Conservation (phyloP, 2,797 vertebrate species). For the Premnoplex brunnescens region DNA sequence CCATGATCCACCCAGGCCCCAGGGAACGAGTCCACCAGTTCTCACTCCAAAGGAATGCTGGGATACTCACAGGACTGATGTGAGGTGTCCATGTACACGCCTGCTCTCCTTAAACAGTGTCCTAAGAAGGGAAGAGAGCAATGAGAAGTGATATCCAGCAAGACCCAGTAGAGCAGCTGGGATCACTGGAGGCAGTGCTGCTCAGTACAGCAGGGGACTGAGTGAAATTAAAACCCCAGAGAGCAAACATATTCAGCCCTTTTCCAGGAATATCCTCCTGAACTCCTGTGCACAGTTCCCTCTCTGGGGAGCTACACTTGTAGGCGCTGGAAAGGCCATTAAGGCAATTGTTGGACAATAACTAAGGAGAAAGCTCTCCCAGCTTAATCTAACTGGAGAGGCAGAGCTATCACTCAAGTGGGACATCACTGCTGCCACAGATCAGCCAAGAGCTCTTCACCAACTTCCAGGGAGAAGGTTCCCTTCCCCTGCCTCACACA, state of each 20-base stretch:
- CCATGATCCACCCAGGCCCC: slow-evolving; percentile 42
- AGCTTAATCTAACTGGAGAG: neutral
- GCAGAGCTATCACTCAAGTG: neutral
- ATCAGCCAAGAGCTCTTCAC: neutral
- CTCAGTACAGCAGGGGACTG: slow-evolving; percentile 12
- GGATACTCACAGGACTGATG: slow-evolving; percentile 84
- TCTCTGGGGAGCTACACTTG: neutral
- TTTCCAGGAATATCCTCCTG: neutral
- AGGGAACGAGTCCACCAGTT: slow-evolving; percentile 37
- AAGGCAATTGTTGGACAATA: neutral
- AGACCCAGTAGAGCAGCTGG: slow-evolving; percentile 64
- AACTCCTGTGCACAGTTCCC: neutral
- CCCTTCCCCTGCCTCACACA: neutral
- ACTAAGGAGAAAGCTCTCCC: neutral
- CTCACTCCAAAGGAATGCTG: slow-evolving; percentile 19
- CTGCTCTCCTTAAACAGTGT: slow-evolving; percentile 88
- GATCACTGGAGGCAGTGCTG: slow-evolving; percentile 65
- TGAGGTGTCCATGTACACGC: slow-evolving; percentile 80
- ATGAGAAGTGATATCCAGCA: slow-evolving; percentile 57
- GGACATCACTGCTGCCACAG: neutral
- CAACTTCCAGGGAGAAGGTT: neutral
- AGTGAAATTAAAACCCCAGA: neutral
- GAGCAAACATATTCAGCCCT: neutral
- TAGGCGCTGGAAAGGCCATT: neutral
- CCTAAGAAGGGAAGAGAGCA: slow-evolving; percentile 76